phyloP scores from a whole-genome alignment of 2,797 vertebrate species.

The Hydrocynus forskahlii region DNA sequence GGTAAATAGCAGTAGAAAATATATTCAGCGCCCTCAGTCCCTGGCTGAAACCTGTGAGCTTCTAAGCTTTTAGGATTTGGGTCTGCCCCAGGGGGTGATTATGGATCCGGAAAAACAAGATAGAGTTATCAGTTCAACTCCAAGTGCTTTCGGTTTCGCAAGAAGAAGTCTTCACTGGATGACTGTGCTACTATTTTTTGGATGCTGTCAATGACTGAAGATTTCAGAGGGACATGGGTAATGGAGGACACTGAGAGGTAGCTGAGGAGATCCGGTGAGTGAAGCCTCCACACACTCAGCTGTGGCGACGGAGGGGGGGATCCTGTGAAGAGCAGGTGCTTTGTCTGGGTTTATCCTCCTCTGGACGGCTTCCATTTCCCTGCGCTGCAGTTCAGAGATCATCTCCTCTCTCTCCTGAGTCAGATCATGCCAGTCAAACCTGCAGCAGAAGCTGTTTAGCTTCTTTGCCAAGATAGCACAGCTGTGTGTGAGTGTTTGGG shows the following conservation, averaged over 20 bases:
- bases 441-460: conserved; percentile 8
- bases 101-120: not conserved
- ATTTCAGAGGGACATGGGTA: not conserved
- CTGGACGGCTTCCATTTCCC: not conserved
- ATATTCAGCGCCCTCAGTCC: not conserved
- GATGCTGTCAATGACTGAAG: not conserved
- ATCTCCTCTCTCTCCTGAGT: not conserved
- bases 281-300: not conserved
- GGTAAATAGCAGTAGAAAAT: not conserved
- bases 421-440: conserved; percentile 12
- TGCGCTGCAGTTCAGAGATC: not conserved
- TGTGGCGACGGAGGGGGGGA: not conserved
- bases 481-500: conserved; percentile 7
- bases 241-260: not conserved
- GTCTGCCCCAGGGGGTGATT: not conserved
- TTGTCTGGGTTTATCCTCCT: not conserved
- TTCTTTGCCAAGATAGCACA: not conserved
- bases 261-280: not conserved
- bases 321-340: not conserved
- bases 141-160: not conserved
- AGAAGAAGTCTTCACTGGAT: not conserved
- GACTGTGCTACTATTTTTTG: not conserved
- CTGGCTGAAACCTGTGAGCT: not conserved
- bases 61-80: not conserved
- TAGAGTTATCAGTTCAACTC: not conserved